Conservation (phyloP, 2,888 invertebrate genomes). For the Oxyscelio sp. region DNA sequence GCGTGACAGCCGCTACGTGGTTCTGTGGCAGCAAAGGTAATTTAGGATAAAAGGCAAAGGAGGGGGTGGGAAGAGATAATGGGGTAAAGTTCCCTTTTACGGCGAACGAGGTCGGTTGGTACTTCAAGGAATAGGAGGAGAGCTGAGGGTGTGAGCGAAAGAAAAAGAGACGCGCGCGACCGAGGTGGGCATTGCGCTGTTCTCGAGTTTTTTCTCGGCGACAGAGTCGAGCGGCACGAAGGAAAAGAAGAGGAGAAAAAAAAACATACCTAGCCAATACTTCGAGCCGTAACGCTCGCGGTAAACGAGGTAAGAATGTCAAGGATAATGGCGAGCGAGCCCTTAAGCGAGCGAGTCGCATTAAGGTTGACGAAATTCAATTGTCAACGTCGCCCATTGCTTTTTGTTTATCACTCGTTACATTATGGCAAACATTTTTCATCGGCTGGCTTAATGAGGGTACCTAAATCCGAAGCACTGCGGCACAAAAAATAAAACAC, state of each 20-base stretch:
- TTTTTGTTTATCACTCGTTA: slow-evolving; percentile 61
- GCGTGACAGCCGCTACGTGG: slow-evolving; percentile 63
- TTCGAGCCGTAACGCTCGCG: slow-evolving; percentile 54
- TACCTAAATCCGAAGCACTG: slow-evolving; percentile 32
- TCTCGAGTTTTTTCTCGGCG: slow-evolving; percentile 54
- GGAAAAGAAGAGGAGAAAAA: slow-evolving; percentile 30
- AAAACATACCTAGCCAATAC: slow-evolving; percentile 74
- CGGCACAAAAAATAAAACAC: too few species aligned
- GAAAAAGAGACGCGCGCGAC: slow-evolving; percentile 39
- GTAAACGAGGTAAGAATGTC: slow-evolving; percentile 77
- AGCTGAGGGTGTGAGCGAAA: slow-evolving; percentile 51
- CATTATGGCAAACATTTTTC: slow-evolving; percentile 54
- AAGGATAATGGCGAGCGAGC: slow-evolving; percentile 76
- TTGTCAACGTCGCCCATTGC: slow-evolving; percentile 60
- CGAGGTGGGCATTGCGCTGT: slow-evolving; percentile 6
- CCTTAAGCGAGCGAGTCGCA: slow-evolving; percentile 74
- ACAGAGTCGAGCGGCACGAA: slow-evolving; percentile 23
- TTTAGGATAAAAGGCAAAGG: slow-evolving; percentile 74
- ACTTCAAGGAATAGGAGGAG: slow-evolving; percentile 65
- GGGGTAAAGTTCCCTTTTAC: slow-evolving; percentile 76
- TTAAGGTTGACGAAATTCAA: slow-evolving; percentile 76
- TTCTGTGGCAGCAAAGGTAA: slow-evolving; percentile 73
- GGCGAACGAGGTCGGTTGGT: slow-evolving; percentile 76
- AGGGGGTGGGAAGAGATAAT: slow-evolving; percentile 73
- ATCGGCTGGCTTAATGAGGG: slow-evolving; percentile 19